These are phyloP conservation scores for Chironomus striatipennis DNA, from an alignment of 1,140 invertebrate genomes.

Conservation along the genomic window DNA sequence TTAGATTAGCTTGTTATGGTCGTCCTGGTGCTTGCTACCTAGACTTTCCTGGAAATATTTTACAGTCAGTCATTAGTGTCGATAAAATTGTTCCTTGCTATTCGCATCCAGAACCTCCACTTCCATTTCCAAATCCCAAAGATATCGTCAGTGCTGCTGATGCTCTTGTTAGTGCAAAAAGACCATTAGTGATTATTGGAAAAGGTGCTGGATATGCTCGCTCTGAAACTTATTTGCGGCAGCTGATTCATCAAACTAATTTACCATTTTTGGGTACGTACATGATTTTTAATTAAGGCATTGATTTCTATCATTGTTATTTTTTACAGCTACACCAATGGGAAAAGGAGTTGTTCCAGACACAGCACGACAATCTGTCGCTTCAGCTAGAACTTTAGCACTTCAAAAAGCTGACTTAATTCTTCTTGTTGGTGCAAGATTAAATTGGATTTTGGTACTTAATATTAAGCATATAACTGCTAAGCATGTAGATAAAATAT, in stretches of 20 bases:
- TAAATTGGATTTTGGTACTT: slow-evolving; percentile 84
- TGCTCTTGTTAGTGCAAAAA: slow-evolving; percentile 59
- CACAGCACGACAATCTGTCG: slow-evolving; percentile 63
- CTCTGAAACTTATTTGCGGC: slow-evolving; percentile 61
- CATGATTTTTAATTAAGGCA: too few species aligned
- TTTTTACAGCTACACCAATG: slow-evolving; percentile 81
- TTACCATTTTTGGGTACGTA: slow-evolving; percentile 66
- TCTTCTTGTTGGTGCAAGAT: slow-evolving; percentile 76
- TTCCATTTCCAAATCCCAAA: slow-evolving; percentile 55
- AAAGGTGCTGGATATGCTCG: slow-evolving; percentile 82
- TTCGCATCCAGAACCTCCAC: slow-evolving; percentile 50
- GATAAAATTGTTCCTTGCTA: slow-evolving; percentile 38
- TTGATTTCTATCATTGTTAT: too few species aligned
- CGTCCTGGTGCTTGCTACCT: slow-evolving; percentile 81
- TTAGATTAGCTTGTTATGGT: slow-evolving; percentile 74
- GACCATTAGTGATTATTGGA: slow-evolving; percentile 84
- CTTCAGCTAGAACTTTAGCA: slow-evolving; percentile 75
- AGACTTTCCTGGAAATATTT: slow-evolving; percentile 79
- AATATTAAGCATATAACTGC: not conserved
- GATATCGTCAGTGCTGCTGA: slow-evolving; percentile 59
- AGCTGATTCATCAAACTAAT: slow-evolving; percentile 59
- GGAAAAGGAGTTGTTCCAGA: slow-evolving; percentile 92
- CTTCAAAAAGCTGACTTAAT: slow-evolving; percentile 83
- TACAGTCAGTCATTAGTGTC: slow-evolving; percentile 45
- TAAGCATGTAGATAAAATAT: too few species aligned